Evolutionary conservation across 2,888 invertebrate species (phyloP).

Genomic region (Hemicrepidius hirtus): DNA sequence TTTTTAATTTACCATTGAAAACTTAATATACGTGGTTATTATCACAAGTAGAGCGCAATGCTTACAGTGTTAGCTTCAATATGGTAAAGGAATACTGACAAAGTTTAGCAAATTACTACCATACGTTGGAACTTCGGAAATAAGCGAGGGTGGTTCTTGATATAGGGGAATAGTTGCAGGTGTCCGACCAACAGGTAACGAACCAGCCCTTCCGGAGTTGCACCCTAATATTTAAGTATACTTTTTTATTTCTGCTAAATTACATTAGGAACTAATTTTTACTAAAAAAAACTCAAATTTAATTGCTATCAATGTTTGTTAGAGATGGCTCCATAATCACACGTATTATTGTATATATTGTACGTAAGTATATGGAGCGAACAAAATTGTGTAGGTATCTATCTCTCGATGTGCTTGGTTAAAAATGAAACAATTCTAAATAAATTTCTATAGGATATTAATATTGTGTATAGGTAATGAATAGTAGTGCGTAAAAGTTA

Average conservation of each 20-base stretch:
- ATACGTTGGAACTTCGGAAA: conserved; percentile 18
- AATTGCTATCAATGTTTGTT: neutral
- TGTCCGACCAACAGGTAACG: conserved; percentile 42
- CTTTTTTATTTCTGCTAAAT: neutral
- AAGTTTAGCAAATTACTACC: conserved; percentile 17
- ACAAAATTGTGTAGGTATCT: neutral
- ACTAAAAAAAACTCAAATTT: too few relatives aligned
- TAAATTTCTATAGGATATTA: neutral
- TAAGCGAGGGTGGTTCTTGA: conserved; percentile 34
- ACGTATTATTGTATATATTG: conserved; percentile 37
- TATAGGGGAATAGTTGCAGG: conserved; percentile 38
- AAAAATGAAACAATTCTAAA: conserved; percentile 6
- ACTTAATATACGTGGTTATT: conserved; percentile 11
- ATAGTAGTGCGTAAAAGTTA: conserved; percentile 50
- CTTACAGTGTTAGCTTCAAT: neutral
- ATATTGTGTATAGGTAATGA: conserved; percentile 13
- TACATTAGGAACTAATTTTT: too few relatives aligned
- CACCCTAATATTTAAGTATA: neutral
- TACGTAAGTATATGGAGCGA: conserved; percentile 45
- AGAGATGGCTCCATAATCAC: conserved; percentile 27
- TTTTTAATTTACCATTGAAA: conserved; percentile 5
- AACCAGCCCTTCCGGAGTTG: conserved; percentile 39
- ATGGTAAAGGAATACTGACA: neutral
- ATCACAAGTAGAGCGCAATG: neutral
- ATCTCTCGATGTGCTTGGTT: conserved; percentile 1